Evolutionary conservation across 2,888 invertebrate species (phyloP).

Genomic region (Napeogenes sylphis): DNA sequence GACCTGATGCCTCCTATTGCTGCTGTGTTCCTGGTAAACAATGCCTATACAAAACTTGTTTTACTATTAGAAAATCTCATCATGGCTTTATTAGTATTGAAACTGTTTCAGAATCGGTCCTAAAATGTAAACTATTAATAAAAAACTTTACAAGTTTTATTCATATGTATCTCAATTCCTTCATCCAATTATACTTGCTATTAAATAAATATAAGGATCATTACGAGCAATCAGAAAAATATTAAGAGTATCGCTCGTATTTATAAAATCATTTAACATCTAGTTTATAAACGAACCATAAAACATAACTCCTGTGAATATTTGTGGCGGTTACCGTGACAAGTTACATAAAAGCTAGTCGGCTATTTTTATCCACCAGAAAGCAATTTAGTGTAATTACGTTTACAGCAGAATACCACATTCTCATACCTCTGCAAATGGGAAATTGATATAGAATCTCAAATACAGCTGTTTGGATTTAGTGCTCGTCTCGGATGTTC

Average conservation of each 20-base stretch:
- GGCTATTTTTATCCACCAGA: constrained; percentile 17
- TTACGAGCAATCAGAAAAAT: neutral
- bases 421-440: constrained; percentile 16
- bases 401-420: constrained; percentile 15
- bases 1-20: constrained; percentile 28
- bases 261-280: neutral
- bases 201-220: neutral
- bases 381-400: constrained; percentile 17
- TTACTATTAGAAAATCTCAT: neutral
- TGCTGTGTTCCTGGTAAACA: constrained; percentile 12
- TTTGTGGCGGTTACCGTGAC: constrained; percentile 8
- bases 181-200: neutral
- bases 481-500: constrained; percentile 14
- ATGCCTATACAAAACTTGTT: neutral
- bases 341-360: constrained; percentile 13
- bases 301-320: constrained; percentile 4
- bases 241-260: neutral
- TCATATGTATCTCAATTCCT: neutral
- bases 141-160: neutral
- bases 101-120: neutral
- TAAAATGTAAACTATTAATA: neutral
- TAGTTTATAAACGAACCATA: neutral
- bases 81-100: neutral
- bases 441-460: constrained; percentile 21
- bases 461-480: constrained; percentile 18